Conservation (phyloP, 1,140 invertebrate genomes). For the Panonychus citri region DNA sequence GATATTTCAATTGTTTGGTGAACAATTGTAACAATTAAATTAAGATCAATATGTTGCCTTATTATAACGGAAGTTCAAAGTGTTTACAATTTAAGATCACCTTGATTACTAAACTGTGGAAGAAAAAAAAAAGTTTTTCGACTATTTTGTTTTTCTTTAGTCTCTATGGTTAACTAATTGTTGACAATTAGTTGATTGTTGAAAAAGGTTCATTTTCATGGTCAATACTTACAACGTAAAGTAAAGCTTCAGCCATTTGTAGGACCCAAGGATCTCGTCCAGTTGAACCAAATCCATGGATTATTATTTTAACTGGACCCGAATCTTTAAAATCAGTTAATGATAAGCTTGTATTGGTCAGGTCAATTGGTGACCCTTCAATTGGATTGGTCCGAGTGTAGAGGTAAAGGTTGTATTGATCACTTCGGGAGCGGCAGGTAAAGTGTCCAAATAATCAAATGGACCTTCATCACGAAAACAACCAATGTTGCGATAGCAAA, state of each 20-base stretch:
- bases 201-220: neutral
- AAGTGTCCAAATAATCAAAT: constrained; percentile 67
- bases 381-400: constrained; percentile 23
- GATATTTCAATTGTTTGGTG: too few species aligned
- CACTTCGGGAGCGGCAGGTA: constrained; percentile 33
- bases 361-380: constrained; percentile 18
- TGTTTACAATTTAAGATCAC: too few species aligned
- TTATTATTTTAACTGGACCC: constrained; percentile 61
- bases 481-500: constrained; percentile 75
- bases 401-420: constrained; percentile 40
- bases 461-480: constrained; percentile 77
- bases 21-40: too few species aligned
- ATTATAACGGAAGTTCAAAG: too few species aligned
- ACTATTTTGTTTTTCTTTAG: too few species aligned
- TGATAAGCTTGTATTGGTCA: constrained; percentile 22
- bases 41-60: too few species aligned
- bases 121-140: too few species aligned
- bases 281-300: constrained; percentile 78
- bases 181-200: neutral
- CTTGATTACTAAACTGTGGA: too few species aligned
- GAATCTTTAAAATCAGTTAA: constrained; percentile 33
- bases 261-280: constrained; percentile 74
- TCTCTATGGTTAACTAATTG: too few species aligned
- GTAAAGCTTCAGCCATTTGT: constrained; percentile 66
- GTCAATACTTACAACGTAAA: constrained; percentile 44